A percentile compares a stretch with the other conserved stretches of the same genome.
Evolutionary conservation across 2,888 invertebrate species (phyloP).

Genomic region (Masnerella sp.): DNA sequence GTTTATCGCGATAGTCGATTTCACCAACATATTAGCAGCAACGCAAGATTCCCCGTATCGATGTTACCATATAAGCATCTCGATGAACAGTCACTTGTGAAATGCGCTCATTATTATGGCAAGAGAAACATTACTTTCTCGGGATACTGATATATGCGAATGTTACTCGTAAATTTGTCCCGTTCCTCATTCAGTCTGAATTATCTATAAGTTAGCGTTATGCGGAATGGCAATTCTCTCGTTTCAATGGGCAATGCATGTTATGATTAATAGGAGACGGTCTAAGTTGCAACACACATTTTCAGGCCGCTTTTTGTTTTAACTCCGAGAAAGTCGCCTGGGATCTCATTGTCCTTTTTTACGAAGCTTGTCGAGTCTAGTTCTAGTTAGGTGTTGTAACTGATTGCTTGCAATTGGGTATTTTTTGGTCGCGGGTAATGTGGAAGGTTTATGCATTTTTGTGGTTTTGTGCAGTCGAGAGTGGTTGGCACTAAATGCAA

Average conservation of each 20-base stretch:
- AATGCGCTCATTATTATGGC: slow-evolving; percentile 61
- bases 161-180: slow-evolving; percentile 59
- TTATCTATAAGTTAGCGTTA: slow-evolving; percentile 37
- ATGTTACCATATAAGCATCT: slow-evolving; percentile 57
- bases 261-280: slow-evolving; percentile 43
- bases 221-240: slow-evolving; percentile 27
- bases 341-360: neutral
- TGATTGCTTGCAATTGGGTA: too few relatives aligned
- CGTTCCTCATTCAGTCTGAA: slow-evolving; percentile 47
- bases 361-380: too few relatives aligned
- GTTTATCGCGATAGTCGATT: slow-evolving; percentile 35
- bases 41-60: slow-evolving; percentile 34
- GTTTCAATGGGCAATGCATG: slow-evolving; percentile 33
- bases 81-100: slow-evolving; percentile 59
- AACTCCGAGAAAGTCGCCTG: slow-evolving; percentile 12
- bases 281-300: slow-evolving; percentile 30
- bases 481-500: too few relatives aligned
- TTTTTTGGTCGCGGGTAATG: too few relatives aligned
- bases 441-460: too few relatives aligned
- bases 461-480: too few relatives aligned
- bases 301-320: slow-evolving; percentile 15
- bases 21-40: slow-evolving; percentile 41
- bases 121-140: slow-evolving; percentile 59
- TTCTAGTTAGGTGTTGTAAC: too few relatives aligned
- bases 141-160: slow-evolving; percentile 49